Conservation (phyloP, 2,888 invertebrate species). For the Serrognathus titanus region DNA sequence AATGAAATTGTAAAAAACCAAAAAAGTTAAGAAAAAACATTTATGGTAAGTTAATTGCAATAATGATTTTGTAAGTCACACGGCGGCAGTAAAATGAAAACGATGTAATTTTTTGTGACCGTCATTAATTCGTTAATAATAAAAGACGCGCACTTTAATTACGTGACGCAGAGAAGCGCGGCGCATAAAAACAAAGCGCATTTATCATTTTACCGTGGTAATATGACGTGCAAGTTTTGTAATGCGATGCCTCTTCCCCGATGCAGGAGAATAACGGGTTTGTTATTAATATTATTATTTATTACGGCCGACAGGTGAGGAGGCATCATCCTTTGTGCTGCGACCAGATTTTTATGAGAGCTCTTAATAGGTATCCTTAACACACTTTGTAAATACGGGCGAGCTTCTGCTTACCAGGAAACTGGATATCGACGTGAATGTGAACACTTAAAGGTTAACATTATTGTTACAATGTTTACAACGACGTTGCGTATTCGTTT, state of each 20-base stretch:
- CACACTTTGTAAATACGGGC: slow-evolving; percentile 6
- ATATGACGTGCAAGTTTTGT: slow-evolving; percentile 26
- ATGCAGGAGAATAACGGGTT: slow-evolving; percentile 9
- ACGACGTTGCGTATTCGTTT: too few relatives aligned
- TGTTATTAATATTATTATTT: slow-evolving; percentile 8
- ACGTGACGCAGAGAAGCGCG: slow-evolving; percentile 24
- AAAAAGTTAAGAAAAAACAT: too few relatives aligned
- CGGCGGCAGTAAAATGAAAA: slow-evolving; percentile 5
- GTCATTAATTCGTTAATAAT: slow-evolving; percentile 26
- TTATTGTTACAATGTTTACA: too few relatives aligned
- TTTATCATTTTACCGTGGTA: slow-evolving; percentile 28
- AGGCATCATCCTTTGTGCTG: too few relatives aligned
- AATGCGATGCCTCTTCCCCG: slow-evolving; percentile 23
- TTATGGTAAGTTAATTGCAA: background rate
- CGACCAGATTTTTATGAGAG: too few relatives aligned
- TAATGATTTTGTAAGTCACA: slow-evolving; percentile 7
- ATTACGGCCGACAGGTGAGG: background rate
- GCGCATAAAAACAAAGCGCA: slow-evolving; percentile 23
- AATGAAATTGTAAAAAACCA: too few relatives aligned
- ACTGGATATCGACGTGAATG: background rate
- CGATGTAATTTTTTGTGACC: slow-evolving; percentile 10
- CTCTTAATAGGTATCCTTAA: too few relatives aligned
- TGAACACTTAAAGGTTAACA: too few relatives aligned
- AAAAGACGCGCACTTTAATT: slow-evolving; percentile 27
- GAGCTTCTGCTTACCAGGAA: background rate